Percentiles rank a stretch among this genome's conserved stretches.
phyloP scores from a whole-genome alignment of 2,113 vertebrate species.

The Myiagra hebetior region DNA sequence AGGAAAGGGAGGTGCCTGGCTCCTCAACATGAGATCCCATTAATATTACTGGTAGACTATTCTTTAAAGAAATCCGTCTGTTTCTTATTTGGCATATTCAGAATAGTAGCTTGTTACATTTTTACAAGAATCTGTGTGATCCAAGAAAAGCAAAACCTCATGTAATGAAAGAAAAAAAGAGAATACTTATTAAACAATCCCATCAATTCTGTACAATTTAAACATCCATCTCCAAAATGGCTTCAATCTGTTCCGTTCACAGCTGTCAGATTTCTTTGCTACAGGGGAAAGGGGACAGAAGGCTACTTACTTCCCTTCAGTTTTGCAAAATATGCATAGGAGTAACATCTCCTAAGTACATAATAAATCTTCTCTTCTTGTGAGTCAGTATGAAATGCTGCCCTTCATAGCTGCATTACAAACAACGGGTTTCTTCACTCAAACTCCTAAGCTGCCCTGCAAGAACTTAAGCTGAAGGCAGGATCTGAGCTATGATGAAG shows the following conservation, averaged over 20 bases:
- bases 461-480: background rate
- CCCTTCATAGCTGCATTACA: background rate
- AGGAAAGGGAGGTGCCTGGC: background rate
- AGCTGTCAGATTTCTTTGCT: background rate
- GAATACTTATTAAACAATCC: background rate
- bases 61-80: conserved; percentile 29
- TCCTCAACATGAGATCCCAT: background rate
- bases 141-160: conserved; percentile 42
- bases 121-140: conserved; percentile 36
- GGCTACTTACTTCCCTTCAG: background rate
- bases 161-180: conserved; percentile 35
- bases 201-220: background rate
- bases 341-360: background rate
- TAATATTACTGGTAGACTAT: conserved; percentile 21
- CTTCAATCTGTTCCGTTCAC: background rate
- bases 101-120: conserved; percentile 47
- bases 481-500: background rate
- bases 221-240: conserved; percentile 9
- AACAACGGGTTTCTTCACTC: background rate
- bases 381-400: background rate
- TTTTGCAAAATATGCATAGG: background rate
- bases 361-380: background rate
- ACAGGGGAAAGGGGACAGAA: background rate
- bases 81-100: conserved; percentile 42
- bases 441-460: background rate